Evolutionary conservation across 1,140 invertebrate genomes (phyloP).

Genomic region (Lamellibrachia luymesi): DNA sequence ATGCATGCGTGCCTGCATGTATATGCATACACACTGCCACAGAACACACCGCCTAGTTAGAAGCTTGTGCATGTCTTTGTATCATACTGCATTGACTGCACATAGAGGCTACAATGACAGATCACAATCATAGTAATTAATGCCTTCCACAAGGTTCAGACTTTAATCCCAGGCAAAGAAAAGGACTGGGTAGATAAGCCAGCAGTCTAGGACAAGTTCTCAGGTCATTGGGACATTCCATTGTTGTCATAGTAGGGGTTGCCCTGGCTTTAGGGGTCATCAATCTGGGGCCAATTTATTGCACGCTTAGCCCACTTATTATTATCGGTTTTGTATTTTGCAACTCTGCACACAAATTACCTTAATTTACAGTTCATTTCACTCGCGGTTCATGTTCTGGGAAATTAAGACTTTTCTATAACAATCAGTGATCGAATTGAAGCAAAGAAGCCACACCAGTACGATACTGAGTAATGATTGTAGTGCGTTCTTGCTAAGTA

Average conservation of each 20-base stretch:
- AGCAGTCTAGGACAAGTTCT: neutral
- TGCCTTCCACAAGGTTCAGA: neutral
- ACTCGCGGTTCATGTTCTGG: neutral
- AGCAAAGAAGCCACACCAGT: neutral
- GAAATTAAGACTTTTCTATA: neutral
- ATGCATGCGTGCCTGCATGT: too few relatives aligned
- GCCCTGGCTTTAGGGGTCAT: neutral
- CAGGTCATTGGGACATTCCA: neutral
- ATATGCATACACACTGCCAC: neutral
- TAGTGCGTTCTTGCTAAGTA: neutral
- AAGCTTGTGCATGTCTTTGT: neutral
- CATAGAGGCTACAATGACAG: neutral
- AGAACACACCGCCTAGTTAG: neutral
- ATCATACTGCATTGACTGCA: neutral
- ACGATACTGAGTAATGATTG: neutral
- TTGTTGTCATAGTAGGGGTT: neutral
- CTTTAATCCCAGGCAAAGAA: neutral
- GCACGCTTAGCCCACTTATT: neutral
- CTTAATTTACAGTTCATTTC: neutral
- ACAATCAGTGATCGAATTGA: neutral
- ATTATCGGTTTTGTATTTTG: neutral
- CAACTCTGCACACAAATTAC: neutral
- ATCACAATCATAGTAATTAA: neutral
- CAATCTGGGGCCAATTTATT: neutral
- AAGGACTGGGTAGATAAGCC: neutral